A percentile compares a stretch with the other conserved stretches of the same genome.
These are phyloP conservation scores for Lithophane semibrunnea DNA, from an alignment of 2,888 invertebrate genomes.

Conservation along the genomic window DNA sequence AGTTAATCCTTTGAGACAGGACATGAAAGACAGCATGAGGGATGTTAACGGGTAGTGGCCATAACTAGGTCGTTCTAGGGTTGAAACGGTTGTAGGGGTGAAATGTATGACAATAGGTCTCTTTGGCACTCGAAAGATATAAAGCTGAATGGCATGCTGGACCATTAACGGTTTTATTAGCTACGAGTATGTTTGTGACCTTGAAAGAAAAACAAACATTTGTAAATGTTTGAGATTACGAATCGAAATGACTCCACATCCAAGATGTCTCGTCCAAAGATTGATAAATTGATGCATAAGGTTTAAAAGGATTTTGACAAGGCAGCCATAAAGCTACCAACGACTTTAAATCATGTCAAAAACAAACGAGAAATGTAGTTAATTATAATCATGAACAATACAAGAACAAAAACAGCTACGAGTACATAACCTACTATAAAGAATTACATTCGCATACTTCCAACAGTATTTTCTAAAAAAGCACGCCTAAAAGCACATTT, in stretches of 20 bases:
- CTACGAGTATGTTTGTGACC: background rate
- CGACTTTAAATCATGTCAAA: too few relatives aligned
- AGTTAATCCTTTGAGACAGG: slow-evolving; percentile 47
- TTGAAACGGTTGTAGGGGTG: slow-evolving; percentile 27
- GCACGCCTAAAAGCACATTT: slow-evolving; percentile 40
- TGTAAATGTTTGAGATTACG: background rate
- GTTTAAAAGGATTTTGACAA: background rate
- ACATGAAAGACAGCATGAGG: slow-evolving; percentile 33
- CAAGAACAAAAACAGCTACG: background rate
- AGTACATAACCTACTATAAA: background rate
- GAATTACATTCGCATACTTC: slow-evolving; percentile 13
- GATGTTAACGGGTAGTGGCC: slow-evolving; percentile 17
- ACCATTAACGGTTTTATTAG: slow-evolving; percentile 33
- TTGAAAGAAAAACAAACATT: background rate
- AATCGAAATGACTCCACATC: background rate
- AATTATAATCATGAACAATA: background rate
- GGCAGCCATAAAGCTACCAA: background rate
- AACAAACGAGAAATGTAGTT: background rate
- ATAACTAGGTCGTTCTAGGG: slow-evolving; percentile 47
- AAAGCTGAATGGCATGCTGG: slow-evolving; percentile 23
- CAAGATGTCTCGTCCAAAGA: background rate
- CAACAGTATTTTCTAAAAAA: slow-evolving; percentile 17
- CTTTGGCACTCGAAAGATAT: slow-evolving; percentile 42
- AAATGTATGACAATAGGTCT: slow-evolving; percentile 36
- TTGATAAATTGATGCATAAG: background rate